phyloP scores from a whole-genome alignment of 1,140 invertebrate genomes.

The Microplitis demolitor region DNA sequence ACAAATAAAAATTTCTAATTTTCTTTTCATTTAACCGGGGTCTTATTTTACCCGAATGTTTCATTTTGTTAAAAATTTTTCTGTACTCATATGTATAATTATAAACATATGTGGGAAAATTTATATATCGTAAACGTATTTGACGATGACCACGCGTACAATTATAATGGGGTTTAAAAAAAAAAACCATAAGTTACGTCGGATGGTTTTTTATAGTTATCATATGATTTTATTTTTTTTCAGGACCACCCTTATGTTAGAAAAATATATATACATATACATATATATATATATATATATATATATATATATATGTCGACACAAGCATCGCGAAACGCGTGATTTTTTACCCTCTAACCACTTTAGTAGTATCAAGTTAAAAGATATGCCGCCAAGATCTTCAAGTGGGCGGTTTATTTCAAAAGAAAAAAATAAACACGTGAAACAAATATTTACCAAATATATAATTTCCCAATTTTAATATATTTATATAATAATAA shows the following conservation, averaged over 20 bases:
- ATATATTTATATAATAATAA: no score
- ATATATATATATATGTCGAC: neutral
- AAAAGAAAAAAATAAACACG: slow-evolving; percentile 7
- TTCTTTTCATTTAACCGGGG: no score
- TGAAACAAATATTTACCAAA: slow-evolving; percentile 2
- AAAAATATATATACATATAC: no score
- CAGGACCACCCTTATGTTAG: no score
- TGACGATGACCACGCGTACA: slow-evolving; percentile 16
- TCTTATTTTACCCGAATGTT: no score
- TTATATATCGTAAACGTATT: neutral
- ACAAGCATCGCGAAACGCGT: neutral
- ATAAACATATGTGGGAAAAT: no score
- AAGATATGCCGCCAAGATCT: neutral
- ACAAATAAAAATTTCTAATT: no score
- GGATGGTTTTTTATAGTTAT: neutral
- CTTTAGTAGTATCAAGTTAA: no score
- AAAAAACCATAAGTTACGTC: neutral
- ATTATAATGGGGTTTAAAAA: neutral
- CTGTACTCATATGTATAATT: no score
- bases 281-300: neutral
- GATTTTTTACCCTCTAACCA: neutral
- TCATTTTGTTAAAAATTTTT: no score
- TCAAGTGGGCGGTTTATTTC: neutral
- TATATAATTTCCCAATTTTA: neutral
- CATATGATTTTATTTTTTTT: neutral